These are phyloP conservation scores for Spea hammondii DNA, from an alignment of 2,797 vertebrate genomes.

Conservation along the genomic window DNA sequence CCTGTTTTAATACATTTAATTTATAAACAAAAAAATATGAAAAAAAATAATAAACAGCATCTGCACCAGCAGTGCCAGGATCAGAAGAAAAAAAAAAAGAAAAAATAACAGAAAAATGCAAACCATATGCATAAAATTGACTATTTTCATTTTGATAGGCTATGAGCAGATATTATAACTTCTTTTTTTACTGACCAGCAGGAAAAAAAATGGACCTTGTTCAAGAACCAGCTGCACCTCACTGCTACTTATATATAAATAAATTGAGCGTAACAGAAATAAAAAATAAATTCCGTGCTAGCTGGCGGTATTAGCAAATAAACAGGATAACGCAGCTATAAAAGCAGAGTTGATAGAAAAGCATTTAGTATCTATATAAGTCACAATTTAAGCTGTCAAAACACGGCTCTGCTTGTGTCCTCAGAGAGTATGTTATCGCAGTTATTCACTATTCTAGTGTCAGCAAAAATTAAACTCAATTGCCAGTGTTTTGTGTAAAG, in stretches of 20 bases:
- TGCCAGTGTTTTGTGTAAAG: constrained; percentile 25
- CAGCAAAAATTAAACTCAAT: constrained; percentile 42
- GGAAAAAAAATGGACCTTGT: constrained; percentile 76
- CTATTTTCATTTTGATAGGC: constrained; percentile 93
- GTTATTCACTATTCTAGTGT: constrained; percentile 34
- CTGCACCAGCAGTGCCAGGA: constrained; percentile 99
- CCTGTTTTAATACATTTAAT: constrained; percentile 93
- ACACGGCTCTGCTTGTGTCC: constrained; percentile 29
- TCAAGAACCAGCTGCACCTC: constrained; percentile 70
- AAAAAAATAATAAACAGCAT: constrained; percentile 92
- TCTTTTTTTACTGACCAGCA: constrained; percentile 94
- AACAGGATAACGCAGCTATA: constrained; percentile 63
- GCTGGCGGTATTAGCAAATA: constrained; percentile 30
- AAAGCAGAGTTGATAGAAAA: constrained; percentile 57
- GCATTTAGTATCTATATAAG: constrained; percentile 52
- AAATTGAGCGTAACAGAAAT: constrained; percentile 53
- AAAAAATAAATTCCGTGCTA: constrained; percentile 56
- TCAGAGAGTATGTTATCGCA: constrained; percentile 30
- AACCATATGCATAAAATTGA: constrained; percentile 39
- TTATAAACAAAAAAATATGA: constrained; percentile 85
- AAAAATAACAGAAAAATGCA: constrained; percentile 74
- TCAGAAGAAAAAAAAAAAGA: constrained; percentile 85
- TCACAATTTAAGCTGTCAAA: constrained; percentile 50
- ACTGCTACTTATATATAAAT: constrained; percentile 62
- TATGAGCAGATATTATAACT: constrained; percentile 86